phyloP scores from a whole-genome alignment of 23 tunicate genomes.

The Oikopleura vanhoeffeni region DNA sequence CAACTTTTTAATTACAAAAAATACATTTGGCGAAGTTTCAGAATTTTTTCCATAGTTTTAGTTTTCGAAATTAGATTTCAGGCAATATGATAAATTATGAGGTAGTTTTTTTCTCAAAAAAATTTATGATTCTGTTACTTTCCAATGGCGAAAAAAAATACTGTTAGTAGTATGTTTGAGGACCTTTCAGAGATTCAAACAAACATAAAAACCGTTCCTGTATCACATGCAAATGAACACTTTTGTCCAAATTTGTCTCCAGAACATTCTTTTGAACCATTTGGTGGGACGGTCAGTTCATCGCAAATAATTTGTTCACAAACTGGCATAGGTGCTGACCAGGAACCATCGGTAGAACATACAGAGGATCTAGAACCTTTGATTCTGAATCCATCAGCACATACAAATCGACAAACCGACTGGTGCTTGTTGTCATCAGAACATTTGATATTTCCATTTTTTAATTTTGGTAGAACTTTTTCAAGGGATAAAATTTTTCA shows the following conservation, averaged over 20 bases:
- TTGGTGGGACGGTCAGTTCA: conserved; percentile 14
- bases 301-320: conserved; percentile 22
- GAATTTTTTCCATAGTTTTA: no score
- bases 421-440: background rate
- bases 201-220: no score
- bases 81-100: no score
- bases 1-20: no score
- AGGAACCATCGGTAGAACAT: conserved; percentile 52
- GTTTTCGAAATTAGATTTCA: no score
- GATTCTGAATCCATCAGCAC: conserved; percentile 29
- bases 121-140: no score
- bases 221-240: conserved; percentile 29
- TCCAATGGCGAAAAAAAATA: no score
- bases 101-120: no score
- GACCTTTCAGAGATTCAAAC: no score
- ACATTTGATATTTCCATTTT: background rate
- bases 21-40: no score
- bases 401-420: background rate
- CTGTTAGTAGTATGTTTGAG: no score
- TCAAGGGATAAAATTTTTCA: no score
- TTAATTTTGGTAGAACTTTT: background rate
- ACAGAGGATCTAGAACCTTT: conserved; percentile 32
- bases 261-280: conserved; percentile 27
- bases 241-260: conserved; percentile 25
- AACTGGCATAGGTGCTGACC: conserved; percentile 18